phyloP scores from a whole-genome alignment of 2,797 vertebrate species.

The Pipistrellus pipistrellus region DNA sequence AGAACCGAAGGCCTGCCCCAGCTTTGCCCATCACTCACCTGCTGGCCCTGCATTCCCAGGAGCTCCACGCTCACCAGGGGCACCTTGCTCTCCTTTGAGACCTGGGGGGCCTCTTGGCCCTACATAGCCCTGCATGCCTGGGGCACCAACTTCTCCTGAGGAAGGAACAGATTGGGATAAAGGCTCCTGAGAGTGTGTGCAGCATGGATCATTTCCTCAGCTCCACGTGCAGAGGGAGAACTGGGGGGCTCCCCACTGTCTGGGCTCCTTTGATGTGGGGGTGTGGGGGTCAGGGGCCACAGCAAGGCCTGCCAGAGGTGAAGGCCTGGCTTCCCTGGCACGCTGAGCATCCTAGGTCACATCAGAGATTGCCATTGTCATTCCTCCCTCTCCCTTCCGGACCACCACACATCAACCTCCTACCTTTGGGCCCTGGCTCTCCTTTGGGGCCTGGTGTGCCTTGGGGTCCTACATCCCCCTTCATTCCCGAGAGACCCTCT shows the following conservation, averaged over 20 bases:
- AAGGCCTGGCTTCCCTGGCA: neutral
- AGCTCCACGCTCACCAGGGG: slow-evolving; percentile 73
- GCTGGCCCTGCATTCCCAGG: slow-evolving; percentile 73
- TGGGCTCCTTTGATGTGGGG: fast-evolving
- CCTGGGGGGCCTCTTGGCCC: slow-evolving; percentile 70
- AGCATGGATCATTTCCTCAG: too few species aligned
- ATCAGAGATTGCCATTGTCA: fast-evolving
- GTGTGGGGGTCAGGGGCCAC: too few species aligned
- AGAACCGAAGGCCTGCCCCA: too few species aligned
- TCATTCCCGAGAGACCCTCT: slow-evolving; percentile 75
- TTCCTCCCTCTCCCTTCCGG: neutral
- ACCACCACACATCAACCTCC: neutral
- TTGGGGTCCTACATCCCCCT: slow-evolving; percentile 75
- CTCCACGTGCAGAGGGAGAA: too few species aligned
- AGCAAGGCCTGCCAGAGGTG: fast-evolving
- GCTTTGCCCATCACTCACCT: slow-evolving; percentile 67
- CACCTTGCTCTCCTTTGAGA: slow-evolving; percentile 77
- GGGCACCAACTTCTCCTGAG: slow-evolving; percentile 75
- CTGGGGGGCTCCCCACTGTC: too few species aligned
- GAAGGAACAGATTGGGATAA: neutral
- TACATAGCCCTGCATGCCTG: slow-evolving; percentile 57
- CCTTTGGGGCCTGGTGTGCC: slow-evolving; percentile 83
- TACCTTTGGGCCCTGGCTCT: slow-evolving; percentile 80
- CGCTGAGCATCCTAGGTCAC: neutral
- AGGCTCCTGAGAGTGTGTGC: neutral